These are phyloP conservation scores for Nymphicus hollandicus DNA, from an alignment of 2,113 vertebrate genomes.

Conservation along the genomic window DNA sequence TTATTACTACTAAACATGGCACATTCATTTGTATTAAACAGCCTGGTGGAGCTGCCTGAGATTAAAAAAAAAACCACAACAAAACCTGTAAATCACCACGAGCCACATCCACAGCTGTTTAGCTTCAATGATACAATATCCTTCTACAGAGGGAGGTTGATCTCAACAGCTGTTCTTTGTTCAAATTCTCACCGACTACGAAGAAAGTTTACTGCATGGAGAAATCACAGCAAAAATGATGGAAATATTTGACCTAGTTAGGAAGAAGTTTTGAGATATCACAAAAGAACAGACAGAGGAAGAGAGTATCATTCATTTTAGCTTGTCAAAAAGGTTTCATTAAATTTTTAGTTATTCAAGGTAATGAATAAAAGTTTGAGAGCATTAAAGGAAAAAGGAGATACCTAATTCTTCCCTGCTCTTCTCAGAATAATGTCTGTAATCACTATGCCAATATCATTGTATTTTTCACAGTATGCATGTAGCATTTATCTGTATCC, in stretches of 20 bases:
- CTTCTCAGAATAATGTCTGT: not conserved
- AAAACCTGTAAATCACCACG: not conserved
- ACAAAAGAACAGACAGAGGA: not conserved
- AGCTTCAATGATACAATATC: not conserved
- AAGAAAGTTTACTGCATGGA: not conserved
- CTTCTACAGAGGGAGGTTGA: not conserved
- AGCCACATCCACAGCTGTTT: not conserved
- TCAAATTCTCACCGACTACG: not conserved
- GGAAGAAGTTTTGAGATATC: not conserved
- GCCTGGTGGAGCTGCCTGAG: not conserved
- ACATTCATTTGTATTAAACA: not conserved
- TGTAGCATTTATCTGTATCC: not conserved
- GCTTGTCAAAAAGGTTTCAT: not conserved
- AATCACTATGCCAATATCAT: not conserved
- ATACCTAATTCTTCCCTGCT: not conserved
- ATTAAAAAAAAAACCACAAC: not conserved
- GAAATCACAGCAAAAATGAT: not conserved
- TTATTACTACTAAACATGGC: constrained; percentile 6
- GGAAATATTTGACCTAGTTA: not conserved
- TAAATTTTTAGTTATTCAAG: not conserved
- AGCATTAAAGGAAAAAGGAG: not conserved
- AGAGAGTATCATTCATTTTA: not conserved
- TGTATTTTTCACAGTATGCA: not conserved
- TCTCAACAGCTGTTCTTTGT: not conserved
- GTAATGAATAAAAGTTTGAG: not conserved